phyloP scores from a whole-genome alignment of 1,140 invertebrate genomes.

The Ladona fulva region DNA sequence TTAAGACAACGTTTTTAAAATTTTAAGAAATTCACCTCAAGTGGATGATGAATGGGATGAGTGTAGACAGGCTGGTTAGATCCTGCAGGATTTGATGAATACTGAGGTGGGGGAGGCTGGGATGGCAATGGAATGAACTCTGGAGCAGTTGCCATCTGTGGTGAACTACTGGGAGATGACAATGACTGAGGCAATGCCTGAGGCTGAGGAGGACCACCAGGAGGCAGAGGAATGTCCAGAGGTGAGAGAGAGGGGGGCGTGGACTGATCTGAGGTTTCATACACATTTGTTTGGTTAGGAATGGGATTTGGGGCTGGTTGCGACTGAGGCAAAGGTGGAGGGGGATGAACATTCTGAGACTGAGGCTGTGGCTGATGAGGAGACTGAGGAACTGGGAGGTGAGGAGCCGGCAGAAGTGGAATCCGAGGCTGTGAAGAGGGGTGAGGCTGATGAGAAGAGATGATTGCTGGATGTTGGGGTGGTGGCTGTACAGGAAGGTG shows the following conservation, averaged over 20 bases:
- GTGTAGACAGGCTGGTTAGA: neutral
- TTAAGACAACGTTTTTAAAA: too few relatives aligned
- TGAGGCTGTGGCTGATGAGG: conserved; percentile 20
- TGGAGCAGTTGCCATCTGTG: neutral
- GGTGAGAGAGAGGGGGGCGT: neutral
- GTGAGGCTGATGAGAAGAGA: neutral
- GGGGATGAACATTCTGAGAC: conserved; percentile 12
- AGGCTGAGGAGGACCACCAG: neutral
- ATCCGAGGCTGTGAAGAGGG: neutral
- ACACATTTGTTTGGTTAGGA: neutral
- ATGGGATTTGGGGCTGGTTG: conserved; percentile 25
- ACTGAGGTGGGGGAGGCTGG: neutral
- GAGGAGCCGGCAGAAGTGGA: conserved; percentile 31
- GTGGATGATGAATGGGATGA: neutral
- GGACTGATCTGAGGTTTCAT: neutral
- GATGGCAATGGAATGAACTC: neutral
- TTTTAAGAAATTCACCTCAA: neutral
- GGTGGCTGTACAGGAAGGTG: conserved; percentile 26
- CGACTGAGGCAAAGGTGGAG: conserved; percentile 27
- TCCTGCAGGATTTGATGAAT: neutral
- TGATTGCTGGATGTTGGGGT: conserved; percentile 30
- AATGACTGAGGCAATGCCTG: neutral
- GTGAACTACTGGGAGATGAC: neutral
- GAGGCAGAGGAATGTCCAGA: neutral
- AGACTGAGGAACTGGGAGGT: conserved; percentile 25